Conservation (phyloP, 2,797 vertebrate genomes). For the Melanotaenia boesemani region DNA sequence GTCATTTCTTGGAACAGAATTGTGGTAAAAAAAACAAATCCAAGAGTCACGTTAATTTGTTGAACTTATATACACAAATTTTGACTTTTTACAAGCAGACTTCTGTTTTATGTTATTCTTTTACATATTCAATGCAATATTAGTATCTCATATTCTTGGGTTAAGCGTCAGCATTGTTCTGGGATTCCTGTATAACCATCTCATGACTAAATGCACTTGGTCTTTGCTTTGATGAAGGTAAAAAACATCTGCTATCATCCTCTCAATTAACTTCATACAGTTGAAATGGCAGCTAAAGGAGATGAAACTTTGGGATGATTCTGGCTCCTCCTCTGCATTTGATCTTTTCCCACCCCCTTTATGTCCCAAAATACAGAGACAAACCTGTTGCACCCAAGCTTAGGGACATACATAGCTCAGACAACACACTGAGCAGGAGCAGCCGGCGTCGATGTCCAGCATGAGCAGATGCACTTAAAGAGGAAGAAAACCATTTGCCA, state of each 20-base stretch:
- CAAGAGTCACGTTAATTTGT: no score
- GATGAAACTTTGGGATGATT: slow-evolving; percentile 34
- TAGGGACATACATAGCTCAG: slow-evolving; percentile 37
- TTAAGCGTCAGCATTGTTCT: background rate
- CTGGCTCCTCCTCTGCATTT: slow-evolving; percentile 46
- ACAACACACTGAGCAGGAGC: slow-evolving; percentile 19
- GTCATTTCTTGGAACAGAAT: no score
- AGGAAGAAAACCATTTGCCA: background rate
- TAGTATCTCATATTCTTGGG: background rate
- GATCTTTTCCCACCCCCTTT: slow-evolving; percentile 46
- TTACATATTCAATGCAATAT: background rate
- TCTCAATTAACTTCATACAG: background rate
- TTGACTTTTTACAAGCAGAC: background rate
- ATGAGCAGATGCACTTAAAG: background rate
- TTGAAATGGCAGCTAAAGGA: slow-evolving; percentile 29
- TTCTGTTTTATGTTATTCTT: background rate
- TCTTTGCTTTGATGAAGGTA: slow-evolving; percentile 2
- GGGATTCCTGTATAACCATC: background rate
- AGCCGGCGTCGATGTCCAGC: slow-evolving; percentile 7
- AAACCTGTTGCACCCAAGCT: slow-evolving; percentile 64
- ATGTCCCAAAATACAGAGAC: slow-evolving; percentile 68
- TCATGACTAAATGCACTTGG: background rate
- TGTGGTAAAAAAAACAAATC: no score
- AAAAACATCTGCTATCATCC: background rate
- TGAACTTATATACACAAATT: background rate